phyloP scores from a whole-genome alignment of 1,140 invertebrate genomes.

The Lepeophtheirus salmonis region DNA sequence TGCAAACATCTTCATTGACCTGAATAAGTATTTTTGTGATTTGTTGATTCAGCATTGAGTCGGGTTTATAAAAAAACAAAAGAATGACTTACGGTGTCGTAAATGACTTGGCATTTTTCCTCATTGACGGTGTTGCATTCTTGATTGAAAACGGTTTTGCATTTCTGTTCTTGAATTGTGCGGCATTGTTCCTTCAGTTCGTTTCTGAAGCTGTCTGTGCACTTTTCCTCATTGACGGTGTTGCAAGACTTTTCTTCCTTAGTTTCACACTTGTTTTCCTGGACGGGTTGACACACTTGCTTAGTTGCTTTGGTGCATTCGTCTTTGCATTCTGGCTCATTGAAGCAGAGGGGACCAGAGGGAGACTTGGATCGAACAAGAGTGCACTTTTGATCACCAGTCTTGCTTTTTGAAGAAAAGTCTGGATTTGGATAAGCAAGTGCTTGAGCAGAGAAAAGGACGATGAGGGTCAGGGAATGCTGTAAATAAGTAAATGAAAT shows the following conservation, averaged over 20 bases:
- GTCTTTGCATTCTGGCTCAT: slow-evolving; percentile 9
- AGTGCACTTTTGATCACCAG: slow-evolving; percentile 5
- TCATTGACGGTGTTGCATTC: slow-evolving; percentile 9
- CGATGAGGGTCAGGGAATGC: too few relatives aligned
- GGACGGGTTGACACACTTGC: not conserved
- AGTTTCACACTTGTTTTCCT: not conserved
- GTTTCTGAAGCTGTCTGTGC: not conserved
- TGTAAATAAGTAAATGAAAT: too few relatives aligned
- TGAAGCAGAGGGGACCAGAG: slow-evolving; percentile 5
- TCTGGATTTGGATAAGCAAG: too few relatives aligned
- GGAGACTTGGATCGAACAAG: not conserved
- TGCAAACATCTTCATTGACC: not conserved
- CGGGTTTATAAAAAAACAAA: not conserved
- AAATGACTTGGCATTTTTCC: slow-evolving; percentile 1
- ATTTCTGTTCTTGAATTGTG: not conserved
- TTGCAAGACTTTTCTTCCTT: slow-evolving; percentile 4
- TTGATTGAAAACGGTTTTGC: not conserved
- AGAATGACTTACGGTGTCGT: not conserved
- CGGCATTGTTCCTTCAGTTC: not conserved
- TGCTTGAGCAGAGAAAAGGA: too few relatives aligned
- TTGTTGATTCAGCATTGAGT: too few relatives aligned
- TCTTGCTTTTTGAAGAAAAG: too few relatives aligned
- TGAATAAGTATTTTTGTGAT: not conserved
- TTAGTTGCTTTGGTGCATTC: slow-evolving; percentile 2
- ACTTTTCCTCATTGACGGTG: slow-evolving; percentile 1